Base-by-base conservation (phyloP, 2,113 vertebrate genomes). In the Synchiropus splendidus region DNA sequence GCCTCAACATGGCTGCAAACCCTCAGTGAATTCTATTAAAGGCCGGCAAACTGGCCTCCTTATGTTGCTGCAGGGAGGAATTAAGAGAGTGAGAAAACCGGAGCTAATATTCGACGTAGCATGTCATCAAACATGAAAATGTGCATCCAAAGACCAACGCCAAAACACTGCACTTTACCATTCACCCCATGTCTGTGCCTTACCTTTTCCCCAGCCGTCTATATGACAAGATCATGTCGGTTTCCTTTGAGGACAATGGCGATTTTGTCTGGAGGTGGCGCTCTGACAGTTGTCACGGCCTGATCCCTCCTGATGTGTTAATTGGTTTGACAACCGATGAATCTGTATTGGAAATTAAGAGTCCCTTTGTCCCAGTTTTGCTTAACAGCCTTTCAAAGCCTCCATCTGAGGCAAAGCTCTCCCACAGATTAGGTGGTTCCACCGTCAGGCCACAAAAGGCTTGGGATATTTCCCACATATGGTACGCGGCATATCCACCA, bases 381-480 rank as follows among this genome's bases (percentile, higher is more conserved):
- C 60, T 62, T 51, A 65, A 55, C 45, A 61, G 63, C 72, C 64
- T 78, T 79, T 80, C 61, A 77, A 67, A 59, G 34, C 35, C 49
- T 58, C 55, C 58, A 68, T 75, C 61, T 51, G 34, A 75, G 70
- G 54, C 63, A 59, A 57, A 70, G 50, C 66, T 51, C 67, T 59
- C 61, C 61, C 45, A 40, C 63, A 83, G 78, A 80, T 79, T 74
- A 79, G 60, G 59, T 72, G 64, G 51, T 54, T 72, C 66, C 36
- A 65, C 64, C 46, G 40, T 67, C 51, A 33, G 43, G 27, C 50
- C 56, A 82, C 75, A 79, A 79, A 71, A 39, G 67, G 43, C 44
- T 21, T n/a, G 1, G 49, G 70, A 70, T 80, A 74, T 79, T 82
- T 82, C 80, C 78, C 80, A 82, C 77, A 75, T 75, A 77, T 67